phyloP scores from a whole-genome alignment of 1,140 invertebrate species.

The Nomia melanderi region DNA sequence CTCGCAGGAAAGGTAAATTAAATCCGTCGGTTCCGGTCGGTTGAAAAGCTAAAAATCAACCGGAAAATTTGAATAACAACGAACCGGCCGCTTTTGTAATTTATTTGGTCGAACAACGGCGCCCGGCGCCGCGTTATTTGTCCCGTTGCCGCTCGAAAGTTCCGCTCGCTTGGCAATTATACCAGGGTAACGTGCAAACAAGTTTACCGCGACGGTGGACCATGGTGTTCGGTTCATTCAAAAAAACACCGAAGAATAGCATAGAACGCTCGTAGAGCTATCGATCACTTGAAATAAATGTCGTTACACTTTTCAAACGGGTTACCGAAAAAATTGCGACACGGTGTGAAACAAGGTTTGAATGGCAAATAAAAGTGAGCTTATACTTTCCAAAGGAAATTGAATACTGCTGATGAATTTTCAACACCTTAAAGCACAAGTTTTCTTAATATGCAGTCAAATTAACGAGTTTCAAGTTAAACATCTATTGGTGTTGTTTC shows the following conservation, averaged over 20 bases:
- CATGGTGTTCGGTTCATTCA: neutral
- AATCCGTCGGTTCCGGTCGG: conserved; percentile 8
- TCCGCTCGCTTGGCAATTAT: conserved; percentile 28
- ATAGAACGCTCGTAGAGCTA: neutral
- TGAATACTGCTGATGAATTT: neutral
- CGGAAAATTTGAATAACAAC: conserved; percentile 46
- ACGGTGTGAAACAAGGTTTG: too few species aligned
- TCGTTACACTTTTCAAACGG: neutral
- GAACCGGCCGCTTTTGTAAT: conserved; percentile 30
- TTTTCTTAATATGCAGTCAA: too few species aligned
- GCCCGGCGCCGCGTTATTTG: conserved; percentile 22
- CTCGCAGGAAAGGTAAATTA: conserved; percentile 12
- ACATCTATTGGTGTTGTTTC: too few species aligned
- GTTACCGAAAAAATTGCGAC: neutral
- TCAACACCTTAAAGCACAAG: neutral
- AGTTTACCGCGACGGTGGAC: too few species aligned
- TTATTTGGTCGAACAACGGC: conserved; percentile 23
- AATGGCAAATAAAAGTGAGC: too few species aligned
- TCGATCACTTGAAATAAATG: neutral
- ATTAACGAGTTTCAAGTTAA: too few species aligned
- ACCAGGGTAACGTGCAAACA: conserved; percentile 18
- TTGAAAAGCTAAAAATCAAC: conserved; percentile 15
- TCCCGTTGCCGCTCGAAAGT: conserved; percentile 22
- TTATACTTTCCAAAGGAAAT: neutral
- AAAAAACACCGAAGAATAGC: neutral